A percentile compares a stretch with the other conserved stretches of the same genome.
These are phyloP conservation scores for Boloria selene DNA, from an alignment of 2,888 invertebrate species.

Conservation along the genomic window DNA sequence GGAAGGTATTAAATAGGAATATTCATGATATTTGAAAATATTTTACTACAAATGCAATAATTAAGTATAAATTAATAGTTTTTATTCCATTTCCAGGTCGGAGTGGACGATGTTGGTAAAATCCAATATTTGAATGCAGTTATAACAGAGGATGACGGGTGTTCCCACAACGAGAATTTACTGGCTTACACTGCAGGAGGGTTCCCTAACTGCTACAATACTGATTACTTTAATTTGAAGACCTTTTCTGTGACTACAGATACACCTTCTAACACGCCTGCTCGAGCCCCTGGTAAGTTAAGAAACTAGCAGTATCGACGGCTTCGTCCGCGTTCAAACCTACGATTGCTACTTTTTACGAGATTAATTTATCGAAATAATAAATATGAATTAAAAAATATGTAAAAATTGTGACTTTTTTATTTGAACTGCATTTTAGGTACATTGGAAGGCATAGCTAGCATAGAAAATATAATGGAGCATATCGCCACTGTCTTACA, in stretches of 20 bases:
- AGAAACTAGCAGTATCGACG: not conserved
- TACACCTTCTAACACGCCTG: slow-evolving; percentile 85
- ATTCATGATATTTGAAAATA: no score
- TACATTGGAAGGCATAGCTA: slow-evolving; percentile 82
- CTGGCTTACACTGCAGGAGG: slow-evolving; percentile 55
- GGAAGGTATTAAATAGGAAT: no score
- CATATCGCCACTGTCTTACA: slow-evolving; percentile 82
- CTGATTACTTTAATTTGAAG: slow-evolving; percentile 75
- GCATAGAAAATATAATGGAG: slow-evolving; percentile 86
- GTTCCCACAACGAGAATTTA: slow-evolving; percentile 75
- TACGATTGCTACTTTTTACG: no score
- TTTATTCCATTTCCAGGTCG: slow-evolving; percentile 68
- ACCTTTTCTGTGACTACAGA: slow-evolving; percentile 82
- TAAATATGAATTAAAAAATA: no score
- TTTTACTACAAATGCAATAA: no score
- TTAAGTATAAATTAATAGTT: not conserved
- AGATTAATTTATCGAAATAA: no score
- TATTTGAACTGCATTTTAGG: slow-evolving; percentile 52
- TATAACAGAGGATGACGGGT: slow-evolving; percentile 77
- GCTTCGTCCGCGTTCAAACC: not conserved
- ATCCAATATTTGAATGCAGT: slow-evolving; percentile 84
- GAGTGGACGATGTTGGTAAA: slow-evolving; percentile 84
- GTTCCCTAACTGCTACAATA: slow-evolving; percentile 82
- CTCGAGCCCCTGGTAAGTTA: slow-evolving; percentile 85
- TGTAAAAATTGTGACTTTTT: no score